These are phyloP conservation scores for Acholoe squamosa DNA, from an alignment of 2,888 invertebrate species.

Conservation along the genomic window DNA sequence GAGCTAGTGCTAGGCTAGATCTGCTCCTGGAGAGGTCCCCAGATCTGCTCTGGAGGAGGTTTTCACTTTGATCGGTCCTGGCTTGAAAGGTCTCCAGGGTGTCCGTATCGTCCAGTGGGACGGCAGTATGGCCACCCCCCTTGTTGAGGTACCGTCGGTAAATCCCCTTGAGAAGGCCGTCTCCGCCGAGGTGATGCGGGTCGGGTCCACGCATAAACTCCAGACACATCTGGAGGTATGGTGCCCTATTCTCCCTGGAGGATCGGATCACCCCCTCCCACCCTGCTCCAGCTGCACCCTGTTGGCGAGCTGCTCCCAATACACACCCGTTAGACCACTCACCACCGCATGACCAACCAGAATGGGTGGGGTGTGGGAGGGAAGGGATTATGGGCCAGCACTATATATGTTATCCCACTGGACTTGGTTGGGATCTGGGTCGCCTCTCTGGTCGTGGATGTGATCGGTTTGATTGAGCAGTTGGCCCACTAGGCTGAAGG, in stretches of 20 bases:
- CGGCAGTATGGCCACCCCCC: slow-evolving; percentile 10
- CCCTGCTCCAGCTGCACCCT: not conserved
- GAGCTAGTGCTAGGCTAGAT: slow-evolving; percentile 34
- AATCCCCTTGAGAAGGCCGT: slow-evolving; percentile 45
- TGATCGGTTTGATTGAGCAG: too few relatives aligned
- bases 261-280: not conserved
- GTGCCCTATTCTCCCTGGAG: not conserved
- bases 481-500: not conserved
- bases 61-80: not conserved
- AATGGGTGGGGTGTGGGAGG: not conserved
- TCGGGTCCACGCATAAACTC: slow-evolving; percentile 54
- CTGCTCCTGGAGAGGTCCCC: not conserved
- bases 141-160: not conserved
- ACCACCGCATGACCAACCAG: not conserved
- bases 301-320: not conserved
- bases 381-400: not conserved
- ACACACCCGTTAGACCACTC: not conserved
- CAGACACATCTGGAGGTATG: slow-evolving; percentile 33
- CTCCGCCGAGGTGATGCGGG: slow-evolving; percentile 40
- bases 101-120: slow-evolving; percentile 15
- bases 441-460: not conserved
- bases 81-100: not conserved
- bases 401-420: not conserved
- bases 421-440: not conserved
- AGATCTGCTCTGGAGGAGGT: not conserved